Percentiles rank a stretch among this genome's conserved stretches.
Conservation (phyloP, 2,797 vertebrate species). For the Gymnopithys bicolor region DNA sequence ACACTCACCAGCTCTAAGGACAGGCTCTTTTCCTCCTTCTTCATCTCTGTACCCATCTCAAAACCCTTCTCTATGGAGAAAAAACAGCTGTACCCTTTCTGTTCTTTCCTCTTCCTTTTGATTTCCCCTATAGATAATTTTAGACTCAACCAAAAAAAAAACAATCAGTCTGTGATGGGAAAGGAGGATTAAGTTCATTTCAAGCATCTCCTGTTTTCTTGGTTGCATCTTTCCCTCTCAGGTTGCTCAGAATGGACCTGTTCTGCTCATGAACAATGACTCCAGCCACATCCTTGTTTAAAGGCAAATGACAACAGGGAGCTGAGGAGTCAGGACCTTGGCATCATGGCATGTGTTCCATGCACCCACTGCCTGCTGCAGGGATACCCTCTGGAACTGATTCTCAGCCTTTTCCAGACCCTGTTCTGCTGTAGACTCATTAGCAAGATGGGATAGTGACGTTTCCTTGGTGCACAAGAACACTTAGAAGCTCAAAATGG, state of each 20-base stretch:
- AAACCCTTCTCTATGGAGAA: neutral
- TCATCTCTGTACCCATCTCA: neutral
- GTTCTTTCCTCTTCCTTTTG: neutral
- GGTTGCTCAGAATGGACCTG: neutral
- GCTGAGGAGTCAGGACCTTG: neutral
- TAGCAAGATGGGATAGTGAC: neutral
- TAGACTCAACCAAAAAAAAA: neutral
- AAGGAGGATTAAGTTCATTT: neutral
- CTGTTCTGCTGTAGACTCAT: neutral
- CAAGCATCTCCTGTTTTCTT: neutral
- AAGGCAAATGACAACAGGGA: neutral
- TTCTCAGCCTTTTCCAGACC: neutral
- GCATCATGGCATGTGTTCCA: neutral
- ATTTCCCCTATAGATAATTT: neutral
- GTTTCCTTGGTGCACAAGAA: neutral
- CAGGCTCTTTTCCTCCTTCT: neutral
- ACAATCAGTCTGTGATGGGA: fast-evolving
- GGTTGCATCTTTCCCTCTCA: neutral
- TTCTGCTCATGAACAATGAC: neutral
- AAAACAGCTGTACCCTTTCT: neutral
- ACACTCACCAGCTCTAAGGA: neutral
- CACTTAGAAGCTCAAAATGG: neutral
- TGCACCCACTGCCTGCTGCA: neutral
- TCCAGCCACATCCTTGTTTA: neutral
- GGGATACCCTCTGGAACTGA: neutral